Evolutionary conservation across 2,113 vertebrate species (phyloP).

Genomic region (Barnardius zonarius): DNA sequence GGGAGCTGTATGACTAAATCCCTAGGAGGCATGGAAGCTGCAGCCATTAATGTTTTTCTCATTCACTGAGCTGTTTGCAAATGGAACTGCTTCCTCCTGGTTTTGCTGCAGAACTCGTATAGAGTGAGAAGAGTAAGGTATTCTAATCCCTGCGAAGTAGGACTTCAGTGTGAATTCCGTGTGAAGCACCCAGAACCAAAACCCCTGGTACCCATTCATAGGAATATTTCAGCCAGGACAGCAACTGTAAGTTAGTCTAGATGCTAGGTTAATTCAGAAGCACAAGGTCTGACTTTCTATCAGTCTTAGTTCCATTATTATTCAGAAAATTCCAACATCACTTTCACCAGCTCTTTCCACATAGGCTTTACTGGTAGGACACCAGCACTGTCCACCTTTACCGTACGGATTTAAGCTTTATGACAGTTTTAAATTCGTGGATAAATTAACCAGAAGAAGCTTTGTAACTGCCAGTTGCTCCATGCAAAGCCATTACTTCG

Average conservation of each 20-base stretch:
- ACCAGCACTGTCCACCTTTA: neutral
- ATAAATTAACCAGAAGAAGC: neutral
- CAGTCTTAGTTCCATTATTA: neutral
- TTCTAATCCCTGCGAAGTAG: neutral
- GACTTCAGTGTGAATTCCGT: neutral
- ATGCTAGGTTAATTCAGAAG: neutral
- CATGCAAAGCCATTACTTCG: neutral
- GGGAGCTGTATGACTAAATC: neutral
- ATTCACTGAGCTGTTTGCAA: neutral
- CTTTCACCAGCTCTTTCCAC: neutral
- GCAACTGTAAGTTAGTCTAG: fast-evolving
- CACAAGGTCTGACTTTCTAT: neutral
- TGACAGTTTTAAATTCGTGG: neutral
- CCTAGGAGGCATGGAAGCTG: neutral
- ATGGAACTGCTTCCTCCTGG: neutral
- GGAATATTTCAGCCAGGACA: neutral
- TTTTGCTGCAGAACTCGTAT: neutral
- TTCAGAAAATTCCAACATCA: neutral
- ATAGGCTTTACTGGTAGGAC: neutral
- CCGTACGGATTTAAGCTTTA: neutral
- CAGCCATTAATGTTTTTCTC: neutral
- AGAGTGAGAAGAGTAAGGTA: neutral
- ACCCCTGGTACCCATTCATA: fast-evolving
- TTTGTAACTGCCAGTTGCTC: neutral
- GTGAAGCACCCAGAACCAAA: neutral